phyloP scores from a whole-genome alignment of 2,888 invertebrate genomes.

The Hemithea aestivaria region DNA sequence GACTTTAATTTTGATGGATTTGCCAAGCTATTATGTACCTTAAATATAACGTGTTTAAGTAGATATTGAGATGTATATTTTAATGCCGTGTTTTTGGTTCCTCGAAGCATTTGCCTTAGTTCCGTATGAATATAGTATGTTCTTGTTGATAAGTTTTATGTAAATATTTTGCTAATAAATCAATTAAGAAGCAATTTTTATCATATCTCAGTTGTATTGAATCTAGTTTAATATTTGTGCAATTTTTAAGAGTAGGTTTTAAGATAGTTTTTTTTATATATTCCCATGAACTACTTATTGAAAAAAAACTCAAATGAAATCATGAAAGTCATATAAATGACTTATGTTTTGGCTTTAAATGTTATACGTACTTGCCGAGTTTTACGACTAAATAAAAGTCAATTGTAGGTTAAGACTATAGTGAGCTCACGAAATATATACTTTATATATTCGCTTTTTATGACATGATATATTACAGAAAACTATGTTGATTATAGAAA shows the following conservation, averaged over 20 bases:
- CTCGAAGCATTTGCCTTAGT: slow-evolving; percentile 68
- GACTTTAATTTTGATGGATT: slow-evolving; percentile 3
- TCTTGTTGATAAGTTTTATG: slow-evolving; percentile 30
- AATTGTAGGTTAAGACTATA: slow-evolving; percentile 18
- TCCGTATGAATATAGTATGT: slow-evolving; percentile 23
- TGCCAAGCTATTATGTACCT: too few species aligned
- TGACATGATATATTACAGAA: too few species aligned
- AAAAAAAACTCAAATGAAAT: neutral
- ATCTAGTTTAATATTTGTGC: slow-evolving; percentile 23
- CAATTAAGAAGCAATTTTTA: slow-evolving; percentile 20
- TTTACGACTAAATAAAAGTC: slow-evolving; percentile 11
- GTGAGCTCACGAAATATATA: too few species aligned
- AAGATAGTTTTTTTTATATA: neutral
- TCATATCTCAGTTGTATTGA: slow-evolving; percentile 27
- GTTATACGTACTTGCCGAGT: slow-evolving; percentile 24
- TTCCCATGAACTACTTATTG: slow-evolving; percentile 4
- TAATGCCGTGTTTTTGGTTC: slow-evolving; percentile 55
- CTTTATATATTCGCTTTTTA: too few species aligned
- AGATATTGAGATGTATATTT: slow-evolving; percentile 9
- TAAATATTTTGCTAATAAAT: slow-evolving; percentile 27
- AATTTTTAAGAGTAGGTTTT: slow-evolving; percentile 15
- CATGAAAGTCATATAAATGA: too few species aligned
- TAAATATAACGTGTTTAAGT: neutral
- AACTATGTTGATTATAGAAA: too few species aligned
- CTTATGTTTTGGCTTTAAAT: slow-evolving; percentile 3